These are phyloP conservation scores for Penaeus monodon DNA, from an alignment of 2,888 invertebrate genomes.

Conservation along the genomic window DNA sequence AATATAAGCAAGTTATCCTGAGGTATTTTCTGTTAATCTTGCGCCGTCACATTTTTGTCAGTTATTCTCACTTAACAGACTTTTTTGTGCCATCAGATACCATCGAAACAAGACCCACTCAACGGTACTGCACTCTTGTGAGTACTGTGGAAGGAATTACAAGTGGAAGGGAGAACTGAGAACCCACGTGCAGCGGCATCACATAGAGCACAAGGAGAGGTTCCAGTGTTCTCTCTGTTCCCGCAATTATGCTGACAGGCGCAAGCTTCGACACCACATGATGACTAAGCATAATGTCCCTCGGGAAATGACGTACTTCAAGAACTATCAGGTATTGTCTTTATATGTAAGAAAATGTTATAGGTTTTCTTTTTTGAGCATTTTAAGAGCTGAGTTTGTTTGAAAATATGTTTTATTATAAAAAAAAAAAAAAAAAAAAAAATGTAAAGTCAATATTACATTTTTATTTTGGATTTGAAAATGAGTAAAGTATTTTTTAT, in stretches of 20 bases:
- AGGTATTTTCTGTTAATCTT: not conserved
- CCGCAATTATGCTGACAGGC: slow-evolving; percentile 40
- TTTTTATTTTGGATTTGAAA: too few species aligned
- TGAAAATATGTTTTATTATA: too few species aligned
- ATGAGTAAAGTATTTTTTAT: too few species aligned
- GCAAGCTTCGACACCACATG: slow-evolving; percentile 48
- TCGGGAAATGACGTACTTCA: slow-evolving; percentile 12
- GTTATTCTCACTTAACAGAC: not conserved
- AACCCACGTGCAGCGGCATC: slow-evolving; percentile 37
- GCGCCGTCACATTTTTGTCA: not conserved
- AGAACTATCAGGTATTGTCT: not conserved
- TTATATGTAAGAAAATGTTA: too few species aligned
- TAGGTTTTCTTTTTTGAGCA: too few species aligned
- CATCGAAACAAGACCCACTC: slow-evolving; percentile 59
- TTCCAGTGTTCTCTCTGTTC: slow-evolving; percentile 44
- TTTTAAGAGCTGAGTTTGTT: too few species aligned
- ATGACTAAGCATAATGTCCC: slow-evolving; percentile 15
- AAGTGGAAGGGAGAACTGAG: slow-evolving; percentile 59
- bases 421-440: too few species aligned
- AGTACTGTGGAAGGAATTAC: slow-evolving; percentile 39
- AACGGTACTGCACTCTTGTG: slow-evolving; percentile 38
- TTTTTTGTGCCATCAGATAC: slow-evolving; percentile 25
- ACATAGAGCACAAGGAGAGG: slow-evolving; percentile 34
- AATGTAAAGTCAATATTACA: too few species aligned
- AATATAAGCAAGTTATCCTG: too few species aligned